phyloP scores from a whole-genome alignment of 2,888 invertebrate species.

The Hartigia nigra region DNA sequence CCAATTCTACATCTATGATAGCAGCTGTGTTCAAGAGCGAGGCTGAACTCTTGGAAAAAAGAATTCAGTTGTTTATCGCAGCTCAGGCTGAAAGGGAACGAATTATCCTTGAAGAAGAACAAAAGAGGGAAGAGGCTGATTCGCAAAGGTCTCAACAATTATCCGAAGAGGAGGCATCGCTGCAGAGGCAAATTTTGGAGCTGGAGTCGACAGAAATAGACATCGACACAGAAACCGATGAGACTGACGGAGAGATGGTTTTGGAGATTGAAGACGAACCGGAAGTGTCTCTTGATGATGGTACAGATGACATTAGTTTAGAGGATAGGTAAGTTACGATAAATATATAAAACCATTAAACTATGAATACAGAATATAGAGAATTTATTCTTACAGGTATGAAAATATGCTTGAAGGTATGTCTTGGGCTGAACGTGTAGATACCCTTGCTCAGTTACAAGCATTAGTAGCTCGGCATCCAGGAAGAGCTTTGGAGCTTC shows the following conservation, averaged over 20 bases:
- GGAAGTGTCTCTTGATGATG: conserved; percentile 37
- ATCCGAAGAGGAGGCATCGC: conserved; percentile 80
- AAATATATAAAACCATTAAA: background rate
- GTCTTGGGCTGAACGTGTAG: conserved; percentile 89
- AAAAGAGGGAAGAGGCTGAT: conserved; percentile 75
- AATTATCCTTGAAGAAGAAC: conserved; percentile 63
- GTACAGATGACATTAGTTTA: conserved; percentile 56
- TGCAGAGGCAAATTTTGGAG: conserved; percentile 82
- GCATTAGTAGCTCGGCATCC: conserved; percentile 89
- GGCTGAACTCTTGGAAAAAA: conserved; percentile 61
- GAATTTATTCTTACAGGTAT: conserved; percentile 40
- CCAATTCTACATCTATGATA: conserved; percentile 62
- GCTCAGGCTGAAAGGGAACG: conserved; percentile 63
- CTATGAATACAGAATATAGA: background rate
- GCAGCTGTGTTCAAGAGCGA: conserved; percentile 63
- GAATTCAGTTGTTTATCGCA: conserved; percentile 63
- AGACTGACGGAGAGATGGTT: conserved; percentile 77
- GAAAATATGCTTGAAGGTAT: conserved; percentile 69
- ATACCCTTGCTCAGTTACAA: conserved; percentile 81
- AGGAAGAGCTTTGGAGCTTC: conserved; percentile 90
- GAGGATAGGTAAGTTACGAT: conserved; percentile 52
- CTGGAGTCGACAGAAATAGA: conserved; percentile 80
- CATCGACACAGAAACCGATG: conserved; percentile 85
- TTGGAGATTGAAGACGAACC: conserved; percentile 64
- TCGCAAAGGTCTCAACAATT: conserved; percentile 74